These are phyloP conservation scores for Novumbra hubbsi DNA, from an alignment of 2,797 vertebrate genomes.

Conservation along the genomic window DNA sequence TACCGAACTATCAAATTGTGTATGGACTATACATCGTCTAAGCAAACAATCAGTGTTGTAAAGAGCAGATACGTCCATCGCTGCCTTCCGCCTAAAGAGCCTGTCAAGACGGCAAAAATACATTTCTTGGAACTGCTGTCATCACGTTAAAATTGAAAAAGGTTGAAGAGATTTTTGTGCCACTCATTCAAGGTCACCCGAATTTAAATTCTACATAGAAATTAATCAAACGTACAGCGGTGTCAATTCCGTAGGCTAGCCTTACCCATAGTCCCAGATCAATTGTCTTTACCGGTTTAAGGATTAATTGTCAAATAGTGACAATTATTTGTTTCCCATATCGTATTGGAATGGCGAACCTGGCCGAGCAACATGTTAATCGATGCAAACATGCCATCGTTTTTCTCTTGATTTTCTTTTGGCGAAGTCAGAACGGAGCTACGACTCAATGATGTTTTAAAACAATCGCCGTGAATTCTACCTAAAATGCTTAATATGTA, in stretches of 20 bases:
- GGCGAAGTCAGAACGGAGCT: neutral
- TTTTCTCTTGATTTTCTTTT: neutral
- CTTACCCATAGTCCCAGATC: neutral
- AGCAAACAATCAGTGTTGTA: neutral
- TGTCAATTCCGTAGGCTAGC: neutral
- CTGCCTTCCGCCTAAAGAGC: neutral
- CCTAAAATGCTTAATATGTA: neutral
- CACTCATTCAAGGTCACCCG: conserved; percentile 61
- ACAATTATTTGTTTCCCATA: neutral
- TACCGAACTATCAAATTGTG: neutral
- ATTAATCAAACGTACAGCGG: neutral
- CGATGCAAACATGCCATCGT: neutral
- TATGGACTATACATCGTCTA: neutral
- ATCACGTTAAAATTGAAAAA: conserved; percentile 25
- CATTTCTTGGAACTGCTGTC: conserved; percentile 20
- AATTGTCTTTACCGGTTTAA: neutral
- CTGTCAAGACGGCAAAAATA: neutral
- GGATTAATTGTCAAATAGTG: neutral
- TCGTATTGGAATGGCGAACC: neutral
- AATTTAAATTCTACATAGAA: conserved; percentile 16
- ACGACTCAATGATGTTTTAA: neutral
- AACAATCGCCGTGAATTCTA: neutral
- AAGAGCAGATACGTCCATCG: neutral
- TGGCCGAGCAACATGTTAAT: neutral
- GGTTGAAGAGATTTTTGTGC: conserved; percentile 24